A percentile compares a stretch with the other conserved stretches of the same genome.
phyloP scores from a whole-genome alignment of 2,888 invertebrate genomes.

The Molanna angustata region DNA sequence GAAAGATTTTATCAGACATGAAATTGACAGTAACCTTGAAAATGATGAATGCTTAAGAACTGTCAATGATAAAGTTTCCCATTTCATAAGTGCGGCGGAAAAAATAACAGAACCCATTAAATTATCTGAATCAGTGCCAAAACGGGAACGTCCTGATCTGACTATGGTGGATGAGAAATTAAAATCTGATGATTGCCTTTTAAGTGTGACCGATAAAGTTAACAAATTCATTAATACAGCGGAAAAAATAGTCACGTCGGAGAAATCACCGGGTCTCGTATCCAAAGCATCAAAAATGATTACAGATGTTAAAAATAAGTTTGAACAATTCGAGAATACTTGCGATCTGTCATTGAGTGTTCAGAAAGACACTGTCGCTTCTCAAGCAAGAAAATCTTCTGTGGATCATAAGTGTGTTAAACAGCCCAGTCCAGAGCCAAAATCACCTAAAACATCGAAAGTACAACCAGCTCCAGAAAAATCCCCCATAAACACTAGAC shows the following conservation, averaged over 20 bases:
- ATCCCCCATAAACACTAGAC: conserved; percentile 32
- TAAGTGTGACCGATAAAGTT: conserved; percentile 65
- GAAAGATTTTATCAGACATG: conserved; percentile 30
- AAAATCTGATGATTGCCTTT: conserved; percentile 57
- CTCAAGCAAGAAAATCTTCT: conserved; percentile 37
- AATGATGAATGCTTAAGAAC: conserved; percentile 59
- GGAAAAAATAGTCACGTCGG: conserved; percentile 49
- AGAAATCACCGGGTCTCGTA: conserved; percentile 48
- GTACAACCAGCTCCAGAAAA: conserved; percentile 27
- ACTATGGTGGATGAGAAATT: conserved; percentile 57
- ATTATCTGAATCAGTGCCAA: conserved; percentile 41
- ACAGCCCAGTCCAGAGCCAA: conserved; percentile 23
- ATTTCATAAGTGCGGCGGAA: conserved; percentile 62
- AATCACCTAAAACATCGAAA: conserved; percentile 21
- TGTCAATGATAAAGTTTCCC: conserved; percentile 64
- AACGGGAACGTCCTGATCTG: conserved; percentile 52
- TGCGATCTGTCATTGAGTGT: conserved; percentile 33
- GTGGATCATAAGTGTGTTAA: conserved; percentile 26
- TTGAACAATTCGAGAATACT: conserved; percentile 35
- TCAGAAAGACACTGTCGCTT: conserved; percentile 40
- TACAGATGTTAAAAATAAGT: conserved; percentile 31
- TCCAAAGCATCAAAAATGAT: conserved; percentile 42
- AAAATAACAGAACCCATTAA: conserved; percentile 48
- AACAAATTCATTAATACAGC: conserved; percentile 62
- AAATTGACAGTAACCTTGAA: conserved; percentile 41